phyloP scores from a whole-genome alignment of 1,140 invertebrate species.

The Dendroctonus ponderosae region DNA sequence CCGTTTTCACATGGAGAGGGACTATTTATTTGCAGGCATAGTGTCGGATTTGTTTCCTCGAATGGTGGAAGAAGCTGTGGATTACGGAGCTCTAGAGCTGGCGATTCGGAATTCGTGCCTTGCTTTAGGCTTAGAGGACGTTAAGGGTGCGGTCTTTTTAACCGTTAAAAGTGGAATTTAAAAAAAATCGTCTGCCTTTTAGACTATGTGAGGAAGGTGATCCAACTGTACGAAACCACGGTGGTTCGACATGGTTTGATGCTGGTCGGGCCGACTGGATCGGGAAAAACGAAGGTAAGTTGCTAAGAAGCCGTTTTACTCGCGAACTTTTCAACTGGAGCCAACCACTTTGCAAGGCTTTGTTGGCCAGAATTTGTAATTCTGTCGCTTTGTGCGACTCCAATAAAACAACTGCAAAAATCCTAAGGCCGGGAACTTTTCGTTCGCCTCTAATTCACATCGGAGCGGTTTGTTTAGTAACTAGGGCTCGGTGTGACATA shows the following conservation, averaged over 20 bases:
- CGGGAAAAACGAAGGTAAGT: conserved; percentile 69
- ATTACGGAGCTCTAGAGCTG: conserved; percentile 58
- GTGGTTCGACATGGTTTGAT: conserved; percentile 80
- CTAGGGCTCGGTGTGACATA: not conserved
- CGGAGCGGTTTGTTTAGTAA: not conserved
- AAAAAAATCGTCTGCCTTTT: conserved; percentile 8
- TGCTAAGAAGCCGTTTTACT: no score
- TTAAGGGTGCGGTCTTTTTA: conserved; percentile 53
- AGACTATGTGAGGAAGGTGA: conserved; percentile 73
- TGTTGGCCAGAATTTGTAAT: no score
- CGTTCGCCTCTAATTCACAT: no score
- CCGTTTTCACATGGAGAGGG: not conserved
- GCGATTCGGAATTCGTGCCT: conserved; percentile 49
- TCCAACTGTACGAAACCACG: conserved; percentile 79
- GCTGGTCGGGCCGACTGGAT: conserved; percentile 76
- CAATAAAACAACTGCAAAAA: no score
- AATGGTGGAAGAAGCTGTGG: conserved; percentile 59
- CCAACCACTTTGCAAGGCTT: no score
- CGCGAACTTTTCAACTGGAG: no score
- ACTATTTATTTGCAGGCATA: conserved; percentile 57
- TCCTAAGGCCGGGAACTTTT: no score
- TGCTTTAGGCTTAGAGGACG: conserved; percentile 56
- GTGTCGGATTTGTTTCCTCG: conserved; percentile 71
- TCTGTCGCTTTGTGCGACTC: no score
- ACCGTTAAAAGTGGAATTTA: not conserved